A percentile compares a stretch with the other conserved stretches of the same genome.
Evolutionary conservation across 2,888 invertebrate genomes (phyloP).

Genomic region (Aphidoletes aphidimyza): DNA sequence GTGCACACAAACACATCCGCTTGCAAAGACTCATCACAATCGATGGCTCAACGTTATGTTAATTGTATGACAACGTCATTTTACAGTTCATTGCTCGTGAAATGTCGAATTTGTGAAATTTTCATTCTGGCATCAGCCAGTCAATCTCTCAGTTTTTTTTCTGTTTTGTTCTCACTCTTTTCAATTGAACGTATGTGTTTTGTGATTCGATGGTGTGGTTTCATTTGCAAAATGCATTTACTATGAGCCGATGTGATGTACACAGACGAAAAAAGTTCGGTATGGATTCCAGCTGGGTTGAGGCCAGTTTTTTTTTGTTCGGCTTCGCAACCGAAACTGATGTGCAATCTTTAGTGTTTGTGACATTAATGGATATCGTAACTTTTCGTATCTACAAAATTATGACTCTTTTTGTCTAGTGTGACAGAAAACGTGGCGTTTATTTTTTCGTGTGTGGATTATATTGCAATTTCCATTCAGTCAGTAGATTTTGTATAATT

Average conservation of each 20-base stretch:
- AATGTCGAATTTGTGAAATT: constrained; percentile 1
- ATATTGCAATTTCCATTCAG: neutral
- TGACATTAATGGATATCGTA: neutral
- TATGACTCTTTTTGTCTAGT: constrained; percentile 20
- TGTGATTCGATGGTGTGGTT: neutral
- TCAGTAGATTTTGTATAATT: constrained; percentile 4
- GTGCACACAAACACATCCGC: neutral
- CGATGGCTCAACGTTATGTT: constrained; percentile 8
- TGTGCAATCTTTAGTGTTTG: constrained; percentile 18
- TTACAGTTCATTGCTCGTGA: constrained; percentile 34
- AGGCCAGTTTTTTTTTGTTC: too few relatives aligned
- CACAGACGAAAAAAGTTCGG: too few relatives aligned
- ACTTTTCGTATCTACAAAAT: neutral
- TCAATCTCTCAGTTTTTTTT: too few relatives aligned
- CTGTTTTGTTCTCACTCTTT: neutral
- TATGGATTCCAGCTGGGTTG: too few relatives aligned
- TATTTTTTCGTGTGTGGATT: neutral
- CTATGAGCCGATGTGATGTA: too few relatives aligned
- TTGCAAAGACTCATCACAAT: neutral
- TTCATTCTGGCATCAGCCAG: neutral
- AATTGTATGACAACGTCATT: constrained; percentile 42
- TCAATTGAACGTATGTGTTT: neutral
- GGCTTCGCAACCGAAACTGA: too few relatives aligned
- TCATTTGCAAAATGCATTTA: neutral
- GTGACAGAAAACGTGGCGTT: neutral